These are phyloP conservation scores for Aphidius ervi DNA, from an alignment of 1,140 invertebrate species.

Conservation along the genomic window DNA sequence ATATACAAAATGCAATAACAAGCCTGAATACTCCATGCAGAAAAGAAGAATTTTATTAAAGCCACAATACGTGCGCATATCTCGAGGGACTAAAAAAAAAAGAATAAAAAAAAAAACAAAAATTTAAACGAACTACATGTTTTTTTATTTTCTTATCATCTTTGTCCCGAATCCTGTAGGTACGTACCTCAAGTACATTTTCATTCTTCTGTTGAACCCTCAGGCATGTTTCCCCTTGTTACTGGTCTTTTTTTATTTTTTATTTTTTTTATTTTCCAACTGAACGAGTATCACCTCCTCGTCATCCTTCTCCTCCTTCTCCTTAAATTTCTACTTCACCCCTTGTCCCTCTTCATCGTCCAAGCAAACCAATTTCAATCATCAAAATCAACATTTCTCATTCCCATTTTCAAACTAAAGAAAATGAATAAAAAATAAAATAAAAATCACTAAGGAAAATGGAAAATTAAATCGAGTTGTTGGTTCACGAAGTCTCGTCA, in stretches of 20 bases:
- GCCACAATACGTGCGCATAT: conserved; percentile 19
- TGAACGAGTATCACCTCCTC: not conserved
- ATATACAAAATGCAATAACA: conserved; percentile 18
- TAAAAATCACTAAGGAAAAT: conserved; percentile 10
- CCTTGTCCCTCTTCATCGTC: not conserved
- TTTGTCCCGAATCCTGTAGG: conserved; percentile 16
- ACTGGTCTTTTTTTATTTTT: not conserved
- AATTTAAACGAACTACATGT: not conserved
- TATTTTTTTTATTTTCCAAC: not conserved
- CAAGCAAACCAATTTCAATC: conserved; percentile 3
- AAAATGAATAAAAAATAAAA: conserved; percentile 12
- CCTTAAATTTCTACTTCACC: not conserved
- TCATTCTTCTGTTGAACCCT: not conserved
- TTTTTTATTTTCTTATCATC: conserved; percentile 7
- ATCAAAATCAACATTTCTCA: not conserved
- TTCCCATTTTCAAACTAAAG: not conserved
- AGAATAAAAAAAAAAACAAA: conserved; percentile 7
- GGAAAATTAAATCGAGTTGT: conserved; percentile 15
- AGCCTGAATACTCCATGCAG: conserved; percentile 16
- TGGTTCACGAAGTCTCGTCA: conserved; percentile 25
- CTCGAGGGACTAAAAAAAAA: conserved; percentile 20
- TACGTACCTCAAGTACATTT: conserved; percentile 17
- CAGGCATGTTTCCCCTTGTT: conserved; percentile 1
- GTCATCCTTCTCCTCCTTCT: not conserved
- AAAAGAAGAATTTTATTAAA: conserved; percentile 23